Evolutionary conservation across 2,888 invertebrate genomes (phyloP), one percentile per base, ranked within the genome.

Genomic region (Drosophila cognata): DNA sequence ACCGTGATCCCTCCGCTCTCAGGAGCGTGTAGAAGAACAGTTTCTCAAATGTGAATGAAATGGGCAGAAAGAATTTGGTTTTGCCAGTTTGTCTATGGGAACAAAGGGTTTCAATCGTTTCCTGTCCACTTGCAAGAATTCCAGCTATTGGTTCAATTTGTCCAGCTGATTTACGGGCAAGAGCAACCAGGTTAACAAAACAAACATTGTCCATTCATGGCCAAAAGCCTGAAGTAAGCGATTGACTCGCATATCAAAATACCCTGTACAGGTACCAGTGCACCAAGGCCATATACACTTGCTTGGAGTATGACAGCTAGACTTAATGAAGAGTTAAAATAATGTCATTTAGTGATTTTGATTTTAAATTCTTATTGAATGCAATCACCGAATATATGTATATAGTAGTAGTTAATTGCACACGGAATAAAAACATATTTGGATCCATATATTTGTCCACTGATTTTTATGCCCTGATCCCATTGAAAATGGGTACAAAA

Each of bases 201-300:
- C 81, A 83, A 76, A 71, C 68, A 74, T 33, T 70, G 64, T 56
- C 59, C 82, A 84, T 84, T 84, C 84, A 83, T 74, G 63, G 71
- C 53, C 64, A 64, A 73, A 43, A 60, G 65, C 55, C 28, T 33
- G 16, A 48, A 51, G 61, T 59, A 55, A 64, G 59, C 65, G 53
- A 50, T 74, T 58, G 43, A 52, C 67, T 69, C 66, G 65, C 55
- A 33, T 53, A 52, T 33, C 21, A 31, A 18, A 66, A 65, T 83
- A 74, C 65, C 71, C 71, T 62, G 33, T 33, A 64, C 21, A 11
- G 18, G 2, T 21, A 36, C 6, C 1, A 4, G 8, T 0, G 2
- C 2, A 10, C 11, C 21, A 4, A 8, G 62, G 55, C 69, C 51
- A 43, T 72, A 31, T 46, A 28, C 41, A 35, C 4, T 18, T 28